Evolutionary conservation across 1,140 invertebrate species (phyloP).

Genomic region (Lepidurus couesii): DNA sequence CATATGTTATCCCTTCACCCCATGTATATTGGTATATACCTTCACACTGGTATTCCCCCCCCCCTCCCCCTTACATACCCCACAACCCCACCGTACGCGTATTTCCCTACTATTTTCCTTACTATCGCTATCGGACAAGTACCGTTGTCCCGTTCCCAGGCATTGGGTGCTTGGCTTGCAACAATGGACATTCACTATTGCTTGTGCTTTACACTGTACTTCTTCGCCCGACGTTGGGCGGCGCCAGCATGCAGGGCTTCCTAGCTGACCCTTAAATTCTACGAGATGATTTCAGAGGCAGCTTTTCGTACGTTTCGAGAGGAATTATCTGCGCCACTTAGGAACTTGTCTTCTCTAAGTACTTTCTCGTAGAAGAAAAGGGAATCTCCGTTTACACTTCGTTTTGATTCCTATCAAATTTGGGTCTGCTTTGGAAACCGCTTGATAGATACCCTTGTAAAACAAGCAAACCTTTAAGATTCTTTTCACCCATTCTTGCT

Average conservation of each 20-base stretch:
- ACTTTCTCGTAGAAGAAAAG: background rate
- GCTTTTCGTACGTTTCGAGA: background rate
- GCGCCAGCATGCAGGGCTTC: background rate
- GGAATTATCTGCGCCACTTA: background rate
- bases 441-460: background rate
- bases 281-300: background rate
- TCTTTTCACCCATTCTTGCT: background rate
- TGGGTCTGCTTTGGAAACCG: background rate
- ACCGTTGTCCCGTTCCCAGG: background rate
- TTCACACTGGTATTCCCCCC: background rate
- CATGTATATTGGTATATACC: background rate
- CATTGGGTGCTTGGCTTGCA: background rate
- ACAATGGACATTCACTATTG: background rate
- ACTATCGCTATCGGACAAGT: background rate
- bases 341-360: background rate
- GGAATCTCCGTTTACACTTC: background rate
- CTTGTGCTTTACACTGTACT: background rate
- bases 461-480: no score
- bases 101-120: background rate
- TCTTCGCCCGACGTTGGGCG: background rate
- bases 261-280: background rate
- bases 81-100: background rate
- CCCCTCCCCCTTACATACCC: background rate
- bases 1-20: constrained; percentile 27
- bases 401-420: constrained; percentile 1